Conservation (phyloP, 2,113 vertebrate genomes). For the Mixornis gularis region DNA sequence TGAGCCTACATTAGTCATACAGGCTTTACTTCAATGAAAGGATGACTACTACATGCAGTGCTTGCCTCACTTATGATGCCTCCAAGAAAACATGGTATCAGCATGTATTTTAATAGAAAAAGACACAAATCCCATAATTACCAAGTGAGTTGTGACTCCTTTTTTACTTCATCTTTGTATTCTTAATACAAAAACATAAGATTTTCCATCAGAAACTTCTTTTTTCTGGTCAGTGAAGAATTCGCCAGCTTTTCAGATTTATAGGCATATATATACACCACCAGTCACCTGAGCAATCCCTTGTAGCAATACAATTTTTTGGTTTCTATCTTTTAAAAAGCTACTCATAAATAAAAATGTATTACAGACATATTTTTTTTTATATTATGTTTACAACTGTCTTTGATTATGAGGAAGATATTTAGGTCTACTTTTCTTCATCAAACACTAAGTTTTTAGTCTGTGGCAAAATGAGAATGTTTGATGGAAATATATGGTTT, state of each 20-base stretch:
- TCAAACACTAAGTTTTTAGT: not conserved
- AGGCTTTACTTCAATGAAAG: not conserved
- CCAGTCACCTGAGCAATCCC: not conserved
- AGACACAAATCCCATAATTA: not conserved
- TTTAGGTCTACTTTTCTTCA: not conserved
- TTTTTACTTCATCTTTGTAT: not conserved
- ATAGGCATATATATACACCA: not conserved
- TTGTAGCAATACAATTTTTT: not conserved
- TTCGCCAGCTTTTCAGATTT: not conserved
- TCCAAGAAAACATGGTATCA: not conserved
- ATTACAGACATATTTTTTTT: not conserved
- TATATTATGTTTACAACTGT: not conserved
- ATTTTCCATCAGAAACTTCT: not conserved
- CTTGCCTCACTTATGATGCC: not conserved
- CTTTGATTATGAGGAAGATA: not conserved
- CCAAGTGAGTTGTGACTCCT: not conserved
- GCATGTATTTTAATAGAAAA: not conserved
- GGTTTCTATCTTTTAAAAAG: rapidly evolving
- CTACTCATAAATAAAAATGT: not conserved
- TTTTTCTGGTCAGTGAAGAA: not conserved
- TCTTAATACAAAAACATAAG: not conserved
- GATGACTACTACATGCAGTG: not conserved
- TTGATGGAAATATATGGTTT: not conserved
- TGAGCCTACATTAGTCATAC: not conserved
- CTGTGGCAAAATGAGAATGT: not conserved